Base-by-base conservation (phyloP, 2,888 invertebrate genomes). In the Apotomis betuletana region DNA sequence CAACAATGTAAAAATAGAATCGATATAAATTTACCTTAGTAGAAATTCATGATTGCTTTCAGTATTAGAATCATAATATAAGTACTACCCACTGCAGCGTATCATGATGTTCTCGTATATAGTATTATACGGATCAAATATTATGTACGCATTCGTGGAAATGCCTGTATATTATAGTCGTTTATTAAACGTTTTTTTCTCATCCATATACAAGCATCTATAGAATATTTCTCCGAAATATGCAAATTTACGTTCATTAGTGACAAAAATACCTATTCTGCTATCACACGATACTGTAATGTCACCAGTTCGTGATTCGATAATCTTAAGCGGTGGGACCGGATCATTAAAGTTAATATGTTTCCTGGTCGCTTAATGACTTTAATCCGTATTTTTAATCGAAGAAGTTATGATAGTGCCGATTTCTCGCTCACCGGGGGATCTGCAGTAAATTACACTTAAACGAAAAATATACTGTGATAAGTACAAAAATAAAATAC, bases 331-430 rank as follows among this genome's bases (percentile, higher is more conserved):
- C 46, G 15, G 69, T 38, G 55, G 55, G 62, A 69, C 69, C 57
- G 69, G 69, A 55, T 63, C 69, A 55, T 69, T 62, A 62, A 57
- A 62, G 46, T 69, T 62, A 41, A 69, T 55, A 69, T 55, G 69
- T 62, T 62, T 69, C 55, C 69, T 69, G 65, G 57, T 57, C 46
- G 54, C 55, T 55, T 55, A 64, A 64, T 55, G 55, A 46, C 44
- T 44, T 64, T 55, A 64, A 64, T 64, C 55, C n/a, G 64, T 44
- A 27, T 57, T 63, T 41, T 64, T 55, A 55, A 54, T 64, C 27
- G 3, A 10, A 54, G 63, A 54, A 13, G 63, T 64, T 64, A 44
- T 64, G 54, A 54, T 63, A 12, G 64, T 64, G 54, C 44, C 12
- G 3, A 55, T 44, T 38, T 46, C 46, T n/a, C 55, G 55, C n/a